phyloP scores from a whole-genome alignment of 2,113 vertebrate genomes.

The Morone saxatilis region DNA sequence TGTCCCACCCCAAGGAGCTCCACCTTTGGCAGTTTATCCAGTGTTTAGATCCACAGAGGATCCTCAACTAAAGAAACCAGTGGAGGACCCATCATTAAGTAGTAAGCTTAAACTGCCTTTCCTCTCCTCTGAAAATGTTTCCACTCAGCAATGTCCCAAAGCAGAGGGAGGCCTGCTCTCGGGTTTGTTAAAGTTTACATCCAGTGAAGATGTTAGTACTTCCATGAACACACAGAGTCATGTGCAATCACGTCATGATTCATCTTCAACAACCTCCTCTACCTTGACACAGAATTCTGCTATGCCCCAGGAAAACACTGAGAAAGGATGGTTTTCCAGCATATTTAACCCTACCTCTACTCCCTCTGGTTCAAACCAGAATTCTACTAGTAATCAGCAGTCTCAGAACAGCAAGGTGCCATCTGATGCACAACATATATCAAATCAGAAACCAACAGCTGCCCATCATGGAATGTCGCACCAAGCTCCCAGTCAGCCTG shows the following conservation, averaged over 20 bases:
- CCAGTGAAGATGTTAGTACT: constrained; percentile 72
- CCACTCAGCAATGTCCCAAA: constrained; percentile 64
- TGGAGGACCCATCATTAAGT: constrained; percentile 76
- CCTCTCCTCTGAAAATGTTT: constrained; percentile 78
- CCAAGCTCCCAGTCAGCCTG: constrained; percentile 58
- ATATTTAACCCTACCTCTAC: constrained; percentile 67
- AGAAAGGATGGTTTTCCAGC: constrained; percentile 83
- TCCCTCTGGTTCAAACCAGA: constrained; percentile 57
- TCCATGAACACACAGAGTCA: constrained; percentile 55
- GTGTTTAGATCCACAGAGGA: constrained; percentile 83
- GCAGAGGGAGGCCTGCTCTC: constrained; percentile 75
- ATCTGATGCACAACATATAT: constrained; percentile 24
- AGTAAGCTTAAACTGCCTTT: constrained; percentile 84
- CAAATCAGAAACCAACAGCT: constrained; percentile 50
- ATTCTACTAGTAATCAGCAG: constrained; percentile 43
- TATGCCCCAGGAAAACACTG: constrained; percentile 60
- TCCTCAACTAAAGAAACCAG: constrained; percentile 58
- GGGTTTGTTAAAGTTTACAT: constrained; percentile 80
- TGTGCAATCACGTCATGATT: constrained; percentile 36
- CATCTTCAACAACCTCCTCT: constrained; percentile 25
- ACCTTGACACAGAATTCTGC: constrained; percentile 20
- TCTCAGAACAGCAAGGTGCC: constrained; percentile 33
- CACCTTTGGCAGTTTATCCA: constrained; percentile 78
- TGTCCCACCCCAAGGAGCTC: constrained; percentile 70
- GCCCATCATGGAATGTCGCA: constrained; percentile 35